A percentile compares a stretch with the other conserved stretches of the same genome.
phyloP scores from a whole-genome alignment of 2,113 vertebrate species.

The Heliornis fulica region DNA sequence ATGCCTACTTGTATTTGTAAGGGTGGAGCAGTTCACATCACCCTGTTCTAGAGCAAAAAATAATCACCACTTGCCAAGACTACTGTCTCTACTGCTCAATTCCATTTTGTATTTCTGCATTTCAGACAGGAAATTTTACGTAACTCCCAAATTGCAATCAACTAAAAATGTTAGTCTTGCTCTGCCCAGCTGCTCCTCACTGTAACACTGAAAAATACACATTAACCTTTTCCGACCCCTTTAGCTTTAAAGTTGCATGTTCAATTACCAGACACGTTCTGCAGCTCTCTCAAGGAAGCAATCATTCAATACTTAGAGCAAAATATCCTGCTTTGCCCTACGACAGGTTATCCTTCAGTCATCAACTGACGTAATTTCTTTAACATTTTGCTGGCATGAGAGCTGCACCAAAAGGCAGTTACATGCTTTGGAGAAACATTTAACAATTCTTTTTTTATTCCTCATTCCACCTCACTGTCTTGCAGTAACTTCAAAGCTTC shows the following conservation, averaged over 20 bases:
- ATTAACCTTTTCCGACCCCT: background rate
- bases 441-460: background rate
- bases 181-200: background rate
- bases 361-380: background rate
- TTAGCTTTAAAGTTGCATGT: background rate
- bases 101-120: background rate
- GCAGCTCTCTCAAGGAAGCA: background rate
- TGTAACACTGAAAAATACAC: background rate
- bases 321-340: background rate
- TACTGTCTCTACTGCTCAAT: background rate
- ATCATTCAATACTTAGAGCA: background rate
- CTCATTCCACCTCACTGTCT: background rate
- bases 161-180: background rate
- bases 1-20: background rate
- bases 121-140: background rate
- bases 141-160: background rate
- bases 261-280: background rate
- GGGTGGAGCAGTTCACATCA: background rate
- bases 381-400: background rate
- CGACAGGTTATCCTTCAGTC: background rate
- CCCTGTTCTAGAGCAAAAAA: background rate
- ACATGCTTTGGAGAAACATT: background rate
- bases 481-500: background rate
- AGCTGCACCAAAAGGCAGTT: background rate
- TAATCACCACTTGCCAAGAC: background rate